Percentiles rank a stretch among this genome's conserved stretches.
These are phyloP conservation scores for Lerema accius DNA, from an alignment of 1,140 invertebrate genomes.

Conservation along the genomic window DNA sequence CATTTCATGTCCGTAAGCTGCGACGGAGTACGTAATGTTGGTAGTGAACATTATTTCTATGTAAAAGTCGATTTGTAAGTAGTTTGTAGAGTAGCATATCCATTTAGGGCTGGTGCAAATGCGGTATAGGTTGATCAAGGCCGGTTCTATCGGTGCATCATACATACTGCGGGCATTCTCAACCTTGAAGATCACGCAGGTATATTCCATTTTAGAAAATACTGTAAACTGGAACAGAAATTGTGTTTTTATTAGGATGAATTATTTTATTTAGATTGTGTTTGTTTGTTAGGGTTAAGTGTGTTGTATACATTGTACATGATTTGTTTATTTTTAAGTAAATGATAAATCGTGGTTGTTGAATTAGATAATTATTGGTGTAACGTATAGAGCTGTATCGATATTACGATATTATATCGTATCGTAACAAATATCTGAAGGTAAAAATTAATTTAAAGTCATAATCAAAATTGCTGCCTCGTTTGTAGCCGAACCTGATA, in stretches of 20 bases:
- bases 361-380: no score
- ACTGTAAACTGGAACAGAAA: conserved; percentile 37
- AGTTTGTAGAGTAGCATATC: conserved; percentile 26
- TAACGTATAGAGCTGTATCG: no score
- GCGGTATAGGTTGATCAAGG: conserved; percentile 26
- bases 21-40: conserved; percentile 18
- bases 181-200: conserved; percentile 33
- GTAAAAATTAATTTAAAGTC: no score
- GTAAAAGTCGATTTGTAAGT: conserved; percentile 36
- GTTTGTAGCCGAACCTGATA: no score
- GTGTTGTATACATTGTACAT: no score
- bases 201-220: conserved; percentile 35
- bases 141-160: neutral
- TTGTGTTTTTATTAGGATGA: neutral
- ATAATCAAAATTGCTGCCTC: no score
- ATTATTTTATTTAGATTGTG: no score
- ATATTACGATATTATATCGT: no score
- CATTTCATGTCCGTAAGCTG: conserved; percentile 25
- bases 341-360: no score
- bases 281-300: no score
- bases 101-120: conserved; percentile 19
- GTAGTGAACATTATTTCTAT: conserved; percentile 34
- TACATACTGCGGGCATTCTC: neutral
- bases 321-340: no score
- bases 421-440: no score